phyloP scores from a whole-genome alignment of 2,888 invertebrate genomes.

The Nephrotoma appendiculata region DNA sequence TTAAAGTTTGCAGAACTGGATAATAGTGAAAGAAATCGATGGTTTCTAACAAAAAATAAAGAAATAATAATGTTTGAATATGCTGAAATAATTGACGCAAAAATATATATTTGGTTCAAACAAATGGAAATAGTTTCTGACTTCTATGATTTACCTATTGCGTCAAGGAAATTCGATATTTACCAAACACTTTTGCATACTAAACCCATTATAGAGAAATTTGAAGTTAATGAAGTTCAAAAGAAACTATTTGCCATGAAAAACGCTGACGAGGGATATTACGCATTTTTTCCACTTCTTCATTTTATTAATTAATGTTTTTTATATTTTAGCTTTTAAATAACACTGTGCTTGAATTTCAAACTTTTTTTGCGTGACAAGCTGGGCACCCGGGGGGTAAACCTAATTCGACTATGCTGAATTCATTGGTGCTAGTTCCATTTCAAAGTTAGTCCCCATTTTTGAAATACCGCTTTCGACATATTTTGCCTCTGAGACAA shows the following conservation, averaged over 20 bases:
- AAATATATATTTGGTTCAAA: neutral
- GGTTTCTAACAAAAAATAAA: neutral
- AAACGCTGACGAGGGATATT: neutral
- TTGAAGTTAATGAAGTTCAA: neutral
- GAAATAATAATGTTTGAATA: neutral
- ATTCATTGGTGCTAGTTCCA: too few species aligned
- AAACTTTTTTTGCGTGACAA: too few species aligned
- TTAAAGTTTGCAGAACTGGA: neutral
- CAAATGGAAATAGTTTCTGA: neutral
- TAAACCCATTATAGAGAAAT: neutral
- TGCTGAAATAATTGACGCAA: neutral
- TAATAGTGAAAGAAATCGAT: neutral
- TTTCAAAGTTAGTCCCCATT: too few species aligned
- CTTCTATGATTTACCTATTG: neutral
- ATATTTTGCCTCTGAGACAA: too few species aligned
- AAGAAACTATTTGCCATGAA: constrained; percentile 4
- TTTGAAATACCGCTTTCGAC: too few species aligned
- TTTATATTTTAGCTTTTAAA: neutral
- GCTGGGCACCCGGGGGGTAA: too few species aligned
- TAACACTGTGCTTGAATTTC: too few species aligned
- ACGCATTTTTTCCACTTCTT: constrained; percentile 3
- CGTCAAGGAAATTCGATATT: neutral
- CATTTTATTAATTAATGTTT: constrained; percentile 1
- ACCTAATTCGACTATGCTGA: too few species aligned
- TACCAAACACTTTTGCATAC: neutral